Percentiles rank a stretch among this genome's conserved stretches.
phyloP scores from a whole-genome alignment of 2,113 vertebrate genomes.

The Okapia johnstoni region DNA sequence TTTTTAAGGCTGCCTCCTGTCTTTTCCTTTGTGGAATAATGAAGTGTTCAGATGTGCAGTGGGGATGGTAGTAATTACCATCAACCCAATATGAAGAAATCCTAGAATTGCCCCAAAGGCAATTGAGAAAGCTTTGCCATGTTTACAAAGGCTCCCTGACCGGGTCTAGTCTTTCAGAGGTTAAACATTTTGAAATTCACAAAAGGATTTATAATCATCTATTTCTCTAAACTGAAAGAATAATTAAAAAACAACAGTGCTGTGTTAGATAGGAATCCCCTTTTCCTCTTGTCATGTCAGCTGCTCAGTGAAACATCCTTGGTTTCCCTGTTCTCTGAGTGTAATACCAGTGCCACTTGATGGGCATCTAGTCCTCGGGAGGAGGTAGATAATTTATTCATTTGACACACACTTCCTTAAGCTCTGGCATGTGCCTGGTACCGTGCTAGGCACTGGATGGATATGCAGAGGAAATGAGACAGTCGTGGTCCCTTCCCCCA shows the following conservation, averaged over 20 bases:
- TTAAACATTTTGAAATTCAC: slow-evolving; percentile 28
- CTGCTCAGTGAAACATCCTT: neutral
- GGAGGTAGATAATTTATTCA: neutral
- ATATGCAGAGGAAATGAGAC: neutral
- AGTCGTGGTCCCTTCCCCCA: neutral
- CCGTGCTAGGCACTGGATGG: neutral
- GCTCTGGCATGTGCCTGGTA: neutral
- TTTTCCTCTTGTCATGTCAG: neutral
- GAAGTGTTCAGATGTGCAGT: neutral
- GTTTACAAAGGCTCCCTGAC: slow-evolving; percentile 33
- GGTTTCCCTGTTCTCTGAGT: neutral
- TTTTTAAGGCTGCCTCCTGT: neutral
- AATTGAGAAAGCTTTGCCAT: neutral
- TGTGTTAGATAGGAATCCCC: neutral
- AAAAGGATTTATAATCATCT: slow-evolving; percentile 37
- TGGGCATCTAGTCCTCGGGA: neutral
- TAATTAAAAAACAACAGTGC: neutral
- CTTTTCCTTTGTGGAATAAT: slow-evolving; percentile 8
- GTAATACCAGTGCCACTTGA: neutral
- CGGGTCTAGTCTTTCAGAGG: slow-evolving; percentile 24
- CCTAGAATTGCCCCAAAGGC: slow-evolving; percentile 9
- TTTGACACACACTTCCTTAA: neutral
- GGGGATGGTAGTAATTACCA: slow-evolving; percentile 37
- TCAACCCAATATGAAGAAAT: neutral
- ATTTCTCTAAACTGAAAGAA: slow-evolving; percentile 31